These are phyloP conservation scores for Eupithecia abbreviata DNA, from an alignment of 2,888 invertebrate genomes.

Conservation along the genomic window DNA sequence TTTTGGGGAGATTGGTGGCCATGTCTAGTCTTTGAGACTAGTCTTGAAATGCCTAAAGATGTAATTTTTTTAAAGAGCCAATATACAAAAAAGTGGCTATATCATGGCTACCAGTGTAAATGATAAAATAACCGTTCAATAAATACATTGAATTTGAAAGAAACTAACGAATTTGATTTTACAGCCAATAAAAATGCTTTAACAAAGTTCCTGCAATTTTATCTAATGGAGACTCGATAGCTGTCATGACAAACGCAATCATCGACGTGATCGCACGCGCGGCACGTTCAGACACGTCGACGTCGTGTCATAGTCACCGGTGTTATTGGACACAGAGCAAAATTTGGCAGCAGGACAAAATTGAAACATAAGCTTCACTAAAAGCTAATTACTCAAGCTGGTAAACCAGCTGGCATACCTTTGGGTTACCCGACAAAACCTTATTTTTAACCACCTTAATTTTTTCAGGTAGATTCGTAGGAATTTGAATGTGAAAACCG, in stretches of 20 bases:
- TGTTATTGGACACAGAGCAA: constrained; percentile 40
- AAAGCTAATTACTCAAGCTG: neutral
- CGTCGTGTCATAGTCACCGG: constrained; percentile 50
- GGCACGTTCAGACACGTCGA: constrained; percentile 54
- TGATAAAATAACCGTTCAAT: neutral
- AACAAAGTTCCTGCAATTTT: neutral
- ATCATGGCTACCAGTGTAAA: neutral
- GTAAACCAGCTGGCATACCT: too few species aligned
- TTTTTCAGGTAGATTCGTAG: too few species aligned
- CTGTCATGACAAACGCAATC: constrained; percentile 62
- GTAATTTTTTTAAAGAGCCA: neutral
- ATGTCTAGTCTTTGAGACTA: neutral
- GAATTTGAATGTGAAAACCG: too few species aligned
- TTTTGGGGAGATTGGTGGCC: neutral
- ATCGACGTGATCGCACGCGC: constrained; percentile 50
- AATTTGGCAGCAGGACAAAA: neutral
- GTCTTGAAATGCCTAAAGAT: neutral
- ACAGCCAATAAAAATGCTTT: neutral
- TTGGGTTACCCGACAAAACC: too few species aligned
- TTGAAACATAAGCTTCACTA: neutral
- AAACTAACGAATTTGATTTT: neutral
- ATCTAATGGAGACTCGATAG: constrained; percentile 29
- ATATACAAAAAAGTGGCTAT: neutral
- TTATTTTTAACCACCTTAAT: too few species aligned
- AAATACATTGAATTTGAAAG: neutral